phyloP scores from a whole-genome alignment of 2,113 vertebrate genomes.

The Gallinago jamesoni region DNA sequence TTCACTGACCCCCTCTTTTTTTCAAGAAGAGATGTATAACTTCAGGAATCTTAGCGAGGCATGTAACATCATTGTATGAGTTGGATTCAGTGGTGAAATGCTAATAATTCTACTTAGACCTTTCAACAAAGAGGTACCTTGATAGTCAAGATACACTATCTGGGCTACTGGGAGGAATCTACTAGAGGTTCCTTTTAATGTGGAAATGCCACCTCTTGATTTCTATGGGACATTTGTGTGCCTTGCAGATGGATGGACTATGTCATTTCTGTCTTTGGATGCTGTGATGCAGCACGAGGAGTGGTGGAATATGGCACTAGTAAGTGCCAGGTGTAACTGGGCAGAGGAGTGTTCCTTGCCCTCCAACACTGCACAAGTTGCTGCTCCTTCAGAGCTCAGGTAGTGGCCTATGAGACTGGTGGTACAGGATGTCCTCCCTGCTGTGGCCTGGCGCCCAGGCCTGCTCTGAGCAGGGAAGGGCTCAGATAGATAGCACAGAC shows the following conservation, averaged over 20 bases:
- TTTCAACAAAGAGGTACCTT: background rate
- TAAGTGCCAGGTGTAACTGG: background rate
- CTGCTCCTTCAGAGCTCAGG: background rate
- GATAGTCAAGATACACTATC: background rate
- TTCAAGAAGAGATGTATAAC: background rate
- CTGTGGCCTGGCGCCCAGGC: background rate
- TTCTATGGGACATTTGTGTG: background rate
- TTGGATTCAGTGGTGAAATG: background rate
- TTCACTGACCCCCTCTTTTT: accelerated
- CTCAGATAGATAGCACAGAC: conserved; percentile 13
- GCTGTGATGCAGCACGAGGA: background rate
- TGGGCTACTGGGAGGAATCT: background rate
- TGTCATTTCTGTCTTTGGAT: background rate
- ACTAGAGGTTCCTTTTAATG: background rate
- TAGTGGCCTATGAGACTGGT: background rate
- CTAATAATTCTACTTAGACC: background rate
- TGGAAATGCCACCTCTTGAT: background rate
- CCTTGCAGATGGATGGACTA: background rate
- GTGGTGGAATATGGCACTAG: background rate
- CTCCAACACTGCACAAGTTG: background rate
- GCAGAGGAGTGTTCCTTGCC: background rate
- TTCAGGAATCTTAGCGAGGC: background rate
- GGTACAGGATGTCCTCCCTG: background rate
- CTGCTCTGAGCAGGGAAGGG: background rate
- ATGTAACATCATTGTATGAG: background rate